Base-by-base conservation (phyloP, 1,140 invertebrate species). In the Psilanteris sp. region DNA sequence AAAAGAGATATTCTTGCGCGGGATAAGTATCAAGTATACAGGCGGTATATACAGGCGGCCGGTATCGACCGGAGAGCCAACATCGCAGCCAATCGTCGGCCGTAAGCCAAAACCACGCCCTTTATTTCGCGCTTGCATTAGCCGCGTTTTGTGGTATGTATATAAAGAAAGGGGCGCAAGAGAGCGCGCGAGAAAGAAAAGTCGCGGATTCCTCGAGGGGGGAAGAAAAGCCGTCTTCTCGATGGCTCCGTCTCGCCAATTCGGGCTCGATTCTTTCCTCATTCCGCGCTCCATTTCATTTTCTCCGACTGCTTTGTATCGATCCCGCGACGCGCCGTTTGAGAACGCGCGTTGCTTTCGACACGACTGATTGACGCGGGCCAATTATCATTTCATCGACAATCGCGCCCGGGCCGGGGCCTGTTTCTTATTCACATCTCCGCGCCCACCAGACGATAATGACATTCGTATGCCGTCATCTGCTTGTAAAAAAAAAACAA, bases 41-140 rank as follows among this genome's bases (percentile, higher is more conserved):
- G 82, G 81, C 78, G 77, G 57, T 75, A 82, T 83, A 84, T 83
- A 85, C 84, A 87, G 83, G 81, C 81, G 80, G 79, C 82, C 79
- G 80, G 81, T 88, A 88, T 88, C 87, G 87, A 88, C 87, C 87
- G 83, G 82, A 78, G 84, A 82, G 81, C 83, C 85, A 86, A 87
- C 82, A 87, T 86, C 79, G 82, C 84, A 87, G 84, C 86, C 86
- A 88, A 88, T 88, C 87, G 86, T 85, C 83, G 84, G 67, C 82
- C 80, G 81, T 83, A 83, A 82, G 81, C 82, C 85, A 85, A 88
- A 88, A 88, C 87, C 87, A 89, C 87, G 87, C 87, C 87, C 87
- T 89, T 89, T 87, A 87, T 88, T 88, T 86, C 82, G 82, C 85
- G 82, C 84, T 80, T 83, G 83, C 82, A 85, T 87, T 84, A 85